These are phyloP conservation scores for Eumacrocentrus americanus DNA, from an alignment of 2,888 invertebrate species.

Conservation along the genomic window DNA sequence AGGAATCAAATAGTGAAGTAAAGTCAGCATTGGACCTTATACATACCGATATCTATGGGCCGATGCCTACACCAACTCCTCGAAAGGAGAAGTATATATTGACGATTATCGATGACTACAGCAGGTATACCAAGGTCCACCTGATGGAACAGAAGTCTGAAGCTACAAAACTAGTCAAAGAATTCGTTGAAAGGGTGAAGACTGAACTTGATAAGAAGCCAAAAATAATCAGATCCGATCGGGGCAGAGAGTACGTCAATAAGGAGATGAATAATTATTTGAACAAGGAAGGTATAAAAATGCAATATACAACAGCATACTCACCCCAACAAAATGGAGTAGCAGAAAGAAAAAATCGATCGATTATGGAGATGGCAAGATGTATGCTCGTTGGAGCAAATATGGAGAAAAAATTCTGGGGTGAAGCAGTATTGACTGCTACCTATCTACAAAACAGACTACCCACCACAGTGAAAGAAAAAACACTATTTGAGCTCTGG, in stretches of 20 bases:
- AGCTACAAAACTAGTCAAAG: constrained; percentile 33
- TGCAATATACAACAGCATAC: constrained; percentile 39
- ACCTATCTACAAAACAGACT: no score
- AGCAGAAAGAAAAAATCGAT: constrained; percentile 43
- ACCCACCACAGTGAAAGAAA: no score
- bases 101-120: constrained; percentile 9
- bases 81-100: not conserved
- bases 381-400: constrained; percentile 28
- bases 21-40: constrained; percentile 22
- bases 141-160: constrained; percentile 8
- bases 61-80: constrained; percentile 13
- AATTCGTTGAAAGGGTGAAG: constrained; percentile 40
- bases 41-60: not conserved
- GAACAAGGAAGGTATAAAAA: constrained; percentile 40
- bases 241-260: not conserved
- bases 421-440: no score
- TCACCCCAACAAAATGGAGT: constrained; percentile 49
- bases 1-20: constrained; percentile 14
- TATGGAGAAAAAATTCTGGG: not conserved
- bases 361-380: constrained; percentile 36
- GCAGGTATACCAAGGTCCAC: not conserved
- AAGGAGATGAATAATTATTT: constrained; percentile 35
- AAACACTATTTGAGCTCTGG: no score
- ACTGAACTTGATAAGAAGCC: constrained; percentile 30
- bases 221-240: no score